These are phyloP conservation scores for Neodiprion lecontei DNA, from an alignment of 1,140 invertebrate species.

Conservation along the genomic window DNA sequence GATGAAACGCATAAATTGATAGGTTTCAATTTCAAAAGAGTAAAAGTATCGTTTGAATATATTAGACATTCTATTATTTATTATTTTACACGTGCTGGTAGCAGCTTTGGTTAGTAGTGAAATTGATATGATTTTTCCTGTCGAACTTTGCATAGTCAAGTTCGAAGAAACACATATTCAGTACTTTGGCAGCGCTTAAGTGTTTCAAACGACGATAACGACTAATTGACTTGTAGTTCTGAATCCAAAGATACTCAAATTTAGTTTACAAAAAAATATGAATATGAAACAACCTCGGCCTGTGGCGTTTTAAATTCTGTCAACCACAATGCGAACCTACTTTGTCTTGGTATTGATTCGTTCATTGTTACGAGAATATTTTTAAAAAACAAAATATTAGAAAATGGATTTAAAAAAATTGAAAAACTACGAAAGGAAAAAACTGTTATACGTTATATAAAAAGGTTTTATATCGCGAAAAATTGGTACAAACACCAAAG, in stretches of 20 bases:
- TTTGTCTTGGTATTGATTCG: not conserved
- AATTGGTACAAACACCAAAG: slow-evolving; percentile 52
- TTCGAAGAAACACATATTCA: too few relatives aligned
- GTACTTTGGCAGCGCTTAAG: too few relatives aligned
- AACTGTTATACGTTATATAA: slow-evolving; percentile 6
- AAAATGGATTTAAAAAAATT: slow-evolving; percentile 13
- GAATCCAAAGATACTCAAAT: slow-evolving; percentile 2
- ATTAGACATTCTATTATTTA: too few relatives aligned
- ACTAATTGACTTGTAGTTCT: not conserved
- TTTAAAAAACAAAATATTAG: not conserved
- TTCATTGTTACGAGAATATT: not conserved
- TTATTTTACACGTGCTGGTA: too few relatives aligned
- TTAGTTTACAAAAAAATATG: not conserved
- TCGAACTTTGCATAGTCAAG: too few relatives aligned
- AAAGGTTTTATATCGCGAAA: slow-evolving; percentile 30
- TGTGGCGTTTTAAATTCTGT: not conserved
- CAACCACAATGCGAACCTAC: not conserved
- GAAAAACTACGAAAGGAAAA: slow-evolving; percentile 12
- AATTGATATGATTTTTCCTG: too few relatives aligned
- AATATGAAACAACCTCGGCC: too few relatives aligned
- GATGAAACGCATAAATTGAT: not conserved
- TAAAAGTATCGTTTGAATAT: too few relatives aligned
- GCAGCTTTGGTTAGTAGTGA: too few relatives aligned
- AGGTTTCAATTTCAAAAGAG: too few relatives aligned
- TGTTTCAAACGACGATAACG: not conserved